Evolutionary conservation across 2,888 invertebrate species (phyloP), one percentile per base, ranked within the genome.

Genomic region (Leptothorax acervorum): DNA sequence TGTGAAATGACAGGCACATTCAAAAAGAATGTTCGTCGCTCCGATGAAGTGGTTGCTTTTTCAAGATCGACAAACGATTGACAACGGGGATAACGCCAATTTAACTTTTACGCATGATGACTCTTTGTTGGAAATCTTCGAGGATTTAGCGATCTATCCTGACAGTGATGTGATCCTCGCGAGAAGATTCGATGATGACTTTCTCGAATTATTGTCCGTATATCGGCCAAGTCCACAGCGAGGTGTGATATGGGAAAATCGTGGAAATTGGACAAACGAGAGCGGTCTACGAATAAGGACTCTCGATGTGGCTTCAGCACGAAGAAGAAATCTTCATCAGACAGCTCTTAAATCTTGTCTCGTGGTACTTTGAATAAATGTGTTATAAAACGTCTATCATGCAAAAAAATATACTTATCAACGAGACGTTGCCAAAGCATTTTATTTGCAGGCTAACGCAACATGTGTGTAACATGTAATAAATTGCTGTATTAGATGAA

Each of bases 1-100:
- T 79, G 45, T 42, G 4, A 42, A 18, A 12, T n/a, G n/a, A 48
- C 75, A 94, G 94, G 93, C 92, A 5, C 92, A 92, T 84, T 81
- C 66, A 0, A 91, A 57, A n/a, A 87, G 82, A 39, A 85, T 92
- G 89, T 93, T 94, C 74, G 62, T 86, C 1, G 92, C 91, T 0
- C 94, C 94, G 4, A 75, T 83, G 0, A 93, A 90, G 31, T 94
- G 94, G 94, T 83, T 94, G 8, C 75, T 94, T 11, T 70, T 94
- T 3, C 91, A 89, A 78, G 90, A 93, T 79, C 65, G 62, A 8
- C 84, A 82, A 11, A 75, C 5, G 8, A 8, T 18, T 55, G 74
- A 74, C 11, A n/a, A 31, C 35, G 48, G 75, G 39, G n/a, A 45
- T 5, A 31, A 39, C 12, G 73, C 11, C 28, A 57, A 65, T 31